phyloP scores from a whole-genome alignment of 2,797 vertebrate genomes.

The Myoxocephalus aenaeus region DNA sequence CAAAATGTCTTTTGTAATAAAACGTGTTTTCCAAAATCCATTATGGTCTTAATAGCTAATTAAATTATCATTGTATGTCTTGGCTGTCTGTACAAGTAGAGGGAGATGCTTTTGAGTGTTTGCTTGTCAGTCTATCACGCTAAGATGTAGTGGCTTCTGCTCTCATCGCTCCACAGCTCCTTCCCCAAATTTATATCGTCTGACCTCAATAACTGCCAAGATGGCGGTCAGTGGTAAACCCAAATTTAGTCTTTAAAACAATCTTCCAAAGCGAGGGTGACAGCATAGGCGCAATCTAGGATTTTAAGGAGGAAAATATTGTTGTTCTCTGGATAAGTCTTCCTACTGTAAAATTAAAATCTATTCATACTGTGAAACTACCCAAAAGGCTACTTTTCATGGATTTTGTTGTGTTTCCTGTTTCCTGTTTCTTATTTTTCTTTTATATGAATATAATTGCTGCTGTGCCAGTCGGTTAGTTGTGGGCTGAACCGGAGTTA shows the following conservation, averaged over 20 bases:
- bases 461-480: neutral
- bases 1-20: neutral
- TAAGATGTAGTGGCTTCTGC: neutral
- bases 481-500: neutral
- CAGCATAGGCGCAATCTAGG: neutral
- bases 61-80: neutral
- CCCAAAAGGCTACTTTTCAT: neutral
- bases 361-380: neutral
- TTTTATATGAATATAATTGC: neutral
- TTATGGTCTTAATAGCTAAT: neutral
- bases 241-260: constrained; percentile 9
- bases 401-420: neutral
- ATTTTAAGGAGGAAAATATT: neutral
- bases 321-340: neutral
- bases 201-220: neutral
- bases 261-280: neutral
- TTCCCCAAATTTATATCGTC: constrained; percentile 10
- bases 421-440: neutral
- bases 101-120: constrained; percentile 10
- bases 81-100: constrained; percentile 4
- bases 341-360: neutral
- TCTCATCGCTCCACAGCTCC: constrained; percentile 2
- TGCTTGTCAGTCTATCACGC: neutral
- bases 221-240: constrained; percentile 18
- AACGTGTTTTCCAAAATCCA: neutral